Evolutionary conservation across 2,113 vertebrate genomes (phyloP).

Genomic region (Colossoma macropomum): DNA sequence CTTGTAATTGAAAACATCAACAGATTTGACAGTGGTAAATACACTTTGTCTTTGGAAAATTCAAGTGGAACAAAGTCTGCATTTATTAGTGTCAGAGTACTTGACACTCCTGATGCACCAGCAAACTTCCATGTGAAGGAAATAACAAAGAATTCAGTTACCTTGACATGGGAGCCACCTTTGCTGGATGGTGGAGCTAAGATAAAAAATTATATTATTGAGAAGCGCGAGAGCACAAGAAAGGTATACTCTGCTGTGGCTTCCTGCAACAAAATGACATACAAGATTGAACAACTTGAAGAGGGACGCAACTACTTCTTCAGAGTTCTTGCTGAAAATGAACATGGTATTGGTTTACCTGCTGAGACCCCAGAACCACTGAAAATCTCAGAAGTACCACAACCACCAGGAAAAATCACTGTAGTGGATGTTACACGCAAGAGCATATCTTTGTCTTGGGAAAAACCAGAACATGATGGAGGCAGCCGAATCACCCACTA

Average conservation of each 20-base stretch:
- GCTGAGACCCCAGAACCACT: slow-evolving; percentile 88
- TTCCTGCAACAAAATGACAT: slow-evolving; percentile 93
- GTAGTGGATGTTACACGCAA: slow-evolving; percentile 91
- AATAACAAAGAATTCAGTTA: slow-evolving; percentile 92
- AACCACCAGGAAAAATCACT: slow-evolving; percentile 94
- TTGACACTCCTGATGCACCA: slow-evolving; percentile 94
- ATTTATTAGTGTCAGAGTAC: slow-evolving; percentile 93
- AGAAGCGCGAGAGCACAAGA: slow-evolving; percentile 96
- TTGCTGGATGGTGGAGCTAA: slow-evolving; percentile 93
- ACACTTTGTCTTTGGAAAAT: slow-evolving; percentile 92
- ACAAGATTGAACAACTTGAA: slow-evolving; percentile 92
- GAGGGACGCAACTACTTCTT: slow-evolving; percentile 95
- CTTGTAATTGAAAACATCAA: slow-evolving; percentile 95
- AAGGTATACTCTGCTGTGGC: slow-evolving; percentile 93
- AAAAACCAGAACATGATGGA: slow-evolving; percentile 94
- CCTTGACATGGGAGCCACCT: slow-evolving; percentile 95
- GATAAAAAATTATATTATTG: slow-evolving; percentile 96
- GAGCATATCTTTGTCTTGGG: slow-evolving; percentile 89
- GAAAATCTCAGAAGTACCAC: slow-evolving; percentile 96
- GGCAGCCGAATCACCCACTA: slow-evolving; percentile 95
- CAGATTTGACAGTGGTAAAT: slow-evolving; percentile 95
- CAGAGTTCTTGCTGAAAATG: slow-evolving; percentile 94
- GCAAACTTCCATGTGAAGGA: slow-evolving; percentile 91
- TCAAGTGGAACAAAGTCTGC: slow-evolving; percentile 93
- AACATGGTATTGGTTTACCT: slow-evolving; percentile 92